Conservation (phyloP, 2,888 invertebrate genomes). For the Synergus laeviventris region DNA sequence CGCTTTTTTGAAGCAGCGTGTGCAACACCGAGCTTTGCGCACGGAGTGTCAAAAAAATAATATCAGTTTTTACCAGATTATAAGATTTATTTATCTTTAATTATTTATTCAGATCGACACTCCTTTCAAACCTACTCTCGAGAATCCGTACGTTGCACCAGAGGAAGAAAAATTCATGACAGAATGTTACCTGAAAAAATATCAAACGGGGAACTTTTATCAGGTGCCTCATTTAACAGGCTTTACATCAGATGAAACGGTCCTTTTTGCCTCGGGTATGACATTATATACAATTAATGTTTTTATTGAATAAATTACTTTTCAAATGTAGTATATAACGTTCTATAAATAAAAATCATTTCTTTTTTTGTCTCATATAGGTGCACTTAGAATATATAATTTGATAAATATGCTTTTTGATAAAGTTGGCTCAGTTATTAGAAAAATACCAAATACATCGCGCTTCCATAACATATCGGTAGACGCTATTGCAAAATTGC, state of each 20-base stretch:
- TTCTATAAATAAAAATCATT: not conserved
- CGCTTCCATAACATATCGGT: not conserved
- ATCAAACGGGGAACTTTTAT: constrained; percentile 75
- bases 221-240: constrained; percentile 78
- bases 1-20: no score
- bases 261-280: constrained; percentile 52
- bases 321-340: not conserved
- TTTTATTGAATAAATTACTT: not conserved
- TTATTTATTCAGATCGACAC: constrained; percentile 16
- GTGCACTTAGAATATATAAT: not conserved
- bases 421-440: not conserved
- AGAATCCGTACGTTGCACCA: constrained; percentile 72
- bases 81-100: not conserved
- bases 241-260: constrained; percentile 68
- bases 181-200: constrained; percentile 74
- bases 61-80: not conserved
- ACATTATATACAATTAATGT: not conserved
- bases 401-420: not conserved
- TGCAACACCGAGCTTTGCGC: no score
- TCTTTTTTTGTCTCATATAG: not conserved
- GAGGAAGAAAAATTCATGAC: constrained; percentile 77
- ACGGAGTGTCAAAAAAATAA: not conserved
- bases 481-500: not conserved
- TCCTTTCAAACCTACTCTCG: constrained; percentile 77
- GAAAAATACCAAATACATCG: not conserved